Conservation (phyloP, 1,140 invertebrate genomes). For the Lamellibrachia luymesi region DNA sequence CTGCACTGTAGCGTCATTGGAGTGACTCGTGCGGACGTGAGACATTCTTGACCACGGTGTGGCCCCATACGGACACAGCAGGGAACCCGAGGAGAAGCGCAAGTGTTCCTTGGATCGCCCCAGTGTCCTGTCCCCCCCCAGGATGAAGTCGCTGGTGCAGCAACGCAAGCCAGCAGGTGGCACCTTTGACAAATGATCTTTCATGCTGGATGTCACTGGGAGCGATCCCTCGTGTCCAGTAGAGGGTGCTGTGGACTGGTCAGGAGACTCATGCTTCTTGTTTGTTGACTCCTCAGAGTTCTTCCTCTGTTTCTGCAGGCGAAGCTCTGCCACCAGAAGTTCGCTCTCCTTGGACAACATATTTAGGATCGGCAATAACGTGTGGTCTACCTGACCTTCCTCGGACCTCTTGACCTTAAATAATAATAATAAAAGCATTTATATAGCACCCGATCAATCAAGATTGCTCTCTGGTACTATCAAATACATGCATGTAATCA, state of each 20-base stretch:
- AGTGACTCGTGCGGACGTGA: background rate
- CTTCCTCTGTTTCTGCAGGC: background rate
- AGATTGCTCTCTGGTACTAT: no score
- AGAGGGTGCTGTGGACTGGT: background rate
- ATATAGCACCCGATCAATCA: no score
- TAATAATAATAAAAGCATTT: no score
- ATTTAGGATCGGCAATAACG: background rate
- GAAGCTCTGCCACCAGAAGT: background rate
- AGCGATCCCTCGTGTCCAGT: background rate
- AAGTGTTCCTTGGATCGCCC: background rate
- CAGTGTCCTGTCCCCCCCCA: background rate
- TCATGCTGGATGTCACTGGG: background rate
- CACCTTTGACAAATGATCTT: background rate
- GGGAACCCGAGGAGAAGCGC: background rate
- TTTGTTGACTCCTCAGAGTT: background rate
- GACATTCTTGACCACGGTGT: background rate
- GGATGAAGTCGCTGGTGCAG: background rate
- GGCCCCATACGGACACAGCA: background rate
- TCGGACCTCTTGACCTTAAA: background rate
- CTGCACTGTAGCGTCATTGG: background rate
- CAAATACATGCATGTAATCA: no score
- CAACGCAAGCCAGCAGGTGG: background rate
- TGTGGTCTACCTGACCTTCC: background rate
- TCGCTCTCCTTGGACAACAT: background rate
- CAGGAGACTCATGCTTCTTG: background rate